Conservation (phyloP, 2,797 vertebrate species). For the Melanotaenia parkinsoni region DNA sequence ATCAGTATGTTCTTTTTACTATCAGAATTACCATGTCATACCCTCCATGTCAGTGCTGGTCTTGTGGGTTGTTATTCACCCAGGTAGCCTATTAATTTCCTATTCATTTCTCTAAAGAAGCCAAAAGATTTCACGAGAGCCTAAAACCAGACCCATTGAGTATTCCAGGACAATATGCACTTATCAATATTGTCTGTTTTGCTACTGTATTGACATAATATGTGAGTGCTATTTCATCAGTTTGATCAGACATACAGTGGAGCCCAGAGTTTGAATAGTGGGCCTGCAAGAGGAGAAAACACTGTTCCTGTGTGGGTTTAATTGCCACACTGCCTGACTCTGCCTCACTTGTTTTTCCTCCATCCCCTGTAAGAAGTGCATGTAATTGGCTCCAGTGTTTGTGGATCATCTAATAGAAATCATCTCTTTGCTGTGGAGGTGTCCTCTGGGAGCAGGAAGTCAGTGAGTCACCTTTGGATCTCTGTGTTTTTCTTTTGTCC, state of each 20-base stretch:
- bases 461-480: slow-evolving; percentile 72
- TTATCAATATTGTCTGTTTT: slow-evolving; percentile 53
- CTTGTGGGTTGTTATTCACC: background rate
- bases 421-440: slow-evolving; percentile 72
- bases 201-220: slow-evolving; percentile 53
- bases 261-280: slow-evolving; percentile 54
- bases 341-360: slow-evolving; percentile 69
- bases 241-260: slow-evolving; percentile 61
- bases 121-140: background rate
- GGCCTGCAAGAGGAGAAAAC: slow-evolving; percentile 59
- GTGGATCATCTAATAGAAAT: slow-evolving; percentile 74
- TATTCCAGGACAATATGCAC: slow-evolving; percentile 34
- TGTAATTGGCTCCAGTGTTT: slow-evolving; percentile 78
- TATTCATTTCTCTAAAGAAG: background rate
- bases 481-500: slow-evolving; percentile 59
- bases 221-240: slow-evolving; percentile 54
- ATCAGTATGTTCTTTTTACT: background rate
- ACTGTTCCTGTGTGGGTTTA: slow-evolving; percentile 73
- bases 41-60: background rate
- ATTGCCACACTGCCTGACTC: slow-evolving; percentile 73
- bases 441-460: slow-evolving; percentile 72
- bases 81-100: background rate
- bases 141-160: background rate
- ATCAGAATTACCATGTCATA: background rate
- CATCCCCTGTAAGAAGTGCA: slow-evolving; percentile 68